Evolutionary conservation across 2,113 vertebrate genomes (phyloP).

Genomic region (Eurypyga helias): DNA sequence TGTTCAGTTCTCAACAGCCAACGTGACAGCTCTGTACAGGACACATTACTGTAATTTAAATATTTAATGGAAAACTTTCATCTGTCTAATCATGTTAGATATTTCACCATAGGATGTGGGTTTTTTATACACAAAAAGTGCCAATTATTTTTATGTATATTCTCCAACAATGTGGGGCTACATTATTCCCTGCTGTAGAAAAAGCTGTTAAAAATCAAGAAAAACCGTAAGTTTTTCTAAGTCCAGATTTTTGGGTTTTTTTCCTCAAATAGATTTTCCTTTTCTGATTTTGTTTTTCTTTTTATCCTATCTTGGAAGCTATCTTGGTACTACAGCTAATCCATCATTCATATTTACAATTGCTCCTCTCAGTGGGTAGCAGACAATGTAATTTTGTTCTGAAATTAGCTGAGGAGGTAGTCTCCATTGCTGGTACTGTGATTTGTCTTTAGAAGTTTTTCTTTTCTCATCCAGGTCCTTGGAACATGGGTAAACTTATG

Average conservation of each 20-base stretch:
- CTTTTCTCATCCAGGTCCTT: accelerated
- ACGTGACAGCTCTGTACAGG: background rate
- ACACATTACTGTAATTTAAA: background rate
- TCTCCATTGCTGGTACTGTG: background rate
- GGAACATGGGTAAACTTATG: background rate
- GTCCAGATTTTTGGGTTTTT: background rate
- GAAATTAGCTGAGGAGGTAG: background rate
- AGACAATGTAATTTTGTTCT: background rate
- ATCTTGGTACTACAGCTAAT: background rate
- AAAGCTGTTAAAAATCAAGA: slow-evolving; percentile 6
- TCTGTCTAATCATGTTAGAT: background rate
- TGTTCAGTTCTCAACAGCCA: background rate
- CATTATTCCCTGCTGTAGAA: background rate
- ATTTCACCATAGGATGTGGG: background rate
- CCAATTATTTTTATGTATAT: background rate
- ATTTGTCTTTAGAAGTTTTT: background rate
- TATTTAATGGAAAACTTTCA: background rate
- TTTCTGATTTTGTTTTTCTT: background rate
- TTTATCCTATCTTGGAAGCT: background rate
- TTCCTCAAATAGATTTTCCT: background rate
- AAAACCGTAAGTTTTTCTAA: background rate
- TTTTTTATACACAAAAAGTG: background rate
- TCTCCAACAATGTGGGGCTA: background rate
- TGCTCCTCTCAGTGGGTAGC: background rate
- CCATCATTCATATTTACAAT: background rate